Evolutionary conservation across 1,140 invertebrate species (phyloP).

Genomic region (Papilio glaucus): DNA sequence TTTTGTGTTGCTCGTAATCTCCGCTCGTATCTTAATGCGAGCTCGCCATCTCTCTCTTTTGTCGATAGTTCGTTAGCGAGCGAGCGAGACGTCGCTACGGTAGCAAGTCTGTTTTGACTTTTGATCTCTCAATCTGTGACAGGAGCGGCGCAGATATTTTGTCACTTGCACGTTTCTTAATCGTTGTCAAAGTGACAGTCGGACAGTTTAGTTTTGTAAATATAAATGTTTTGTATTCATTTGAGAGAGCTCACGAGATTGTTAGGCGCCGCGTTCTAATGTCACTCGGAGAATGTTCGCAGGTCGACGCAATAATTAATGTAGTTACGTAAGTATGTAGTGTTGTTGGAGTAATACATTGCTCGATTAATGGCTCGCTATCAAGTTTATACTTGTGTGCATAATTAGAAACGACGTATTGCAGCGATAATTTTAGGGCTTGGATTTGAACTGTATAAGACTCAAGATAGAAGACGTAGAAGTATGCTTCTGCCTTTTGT

Average conservation of each 20-base stretch:
- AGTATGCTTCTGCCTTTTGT: too few species aligned
- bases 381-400: not conserved
- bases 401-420: too few species aligned
- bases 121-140: constrained; percentile 66
- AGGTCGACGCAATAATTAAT: not conserved
- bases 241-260: constrained; percentile 23
- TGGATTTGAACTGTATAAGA: too few species aligned
- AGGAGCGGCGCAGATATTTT: constrained; percentile 55
- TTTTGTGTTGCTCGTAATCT: constrained; percentile 67
- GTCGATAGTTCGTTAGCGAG: constrained; percentile 29
- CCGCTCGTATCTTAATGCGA: constrained; percentile 57
- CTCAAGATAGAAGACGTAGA: too few species aligned
- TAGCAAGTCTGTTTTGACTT: constrained; percentile 56
- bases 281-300: constrained; percentile 3
- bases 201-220: constrained; percentile 40
- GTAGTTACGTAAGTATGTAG: not conserved
- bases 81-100: constrained; percentile 46
- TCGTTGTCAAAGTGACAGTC: constrained; percentile 64
- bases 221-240: constrained; percentile 35
- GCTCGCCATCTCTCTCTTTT: constrained; percentile 45
- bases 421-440: too few species aligned
- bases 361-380: not conserved
- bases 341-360: not conserved
- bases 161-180: constrained; percentile 68
- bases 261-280: constrained; percentile 1